Conservation (phyloP, 2,113 vertebrate species). For the Gasterosteus nipponicus region DNA sequence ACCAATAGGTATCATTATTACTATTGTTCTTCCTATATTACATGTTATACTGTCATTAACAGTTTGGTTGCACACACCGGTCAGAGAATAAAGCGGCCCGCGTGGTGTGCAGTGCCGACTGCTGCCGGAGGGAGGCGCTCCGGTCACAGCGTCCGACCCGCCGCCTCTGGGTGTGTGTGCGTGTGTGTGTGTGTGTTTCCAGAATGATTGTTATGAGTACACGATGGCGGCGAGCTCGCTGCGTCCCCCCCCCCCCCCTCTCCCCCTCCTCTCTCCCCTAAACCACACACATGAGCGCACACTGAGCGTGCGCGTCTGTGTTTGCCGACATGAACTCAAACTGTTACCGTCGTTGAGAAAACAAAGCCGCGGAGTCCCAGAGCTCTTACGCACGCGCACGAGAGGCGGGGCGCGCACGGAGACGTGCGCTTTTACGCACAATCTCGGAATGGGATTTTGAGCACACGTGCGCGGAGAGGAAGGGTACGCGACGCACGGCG, state of each 20-base stretch:
- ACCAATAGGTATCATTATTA: not conserved
- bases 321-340: slow-evolving; percentile 71
- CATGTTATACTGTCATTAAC: not conserved
- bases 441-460: slow-evolving; percentile 19
- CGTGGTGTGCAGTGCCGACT: slow-evolving; percentile 2
- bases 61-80: not conserved
- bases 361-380: slow-evolving; percentile 56
- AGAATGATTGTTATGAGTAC: slow-evolving; percentile 45
- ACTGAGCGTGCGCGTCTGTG: slow-evolving; percentile 43
- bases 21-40: not conserved
- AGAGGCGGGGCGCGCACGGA: not conserved
- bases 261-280: not conserved
- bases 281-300: slow-evolving; percentile 17
- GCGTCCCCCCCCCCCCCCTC: not conserved
- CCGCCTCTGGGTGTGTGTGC: not conserved
- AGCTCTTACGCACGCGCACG: slow-evolving; percentile 47
- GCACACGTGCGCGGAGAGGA: slow-evolving; percentile 3
- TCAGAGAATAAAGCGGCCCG: not conserved
- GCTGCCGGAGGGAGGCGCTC: slow-evolving; percentile 51
- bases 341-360: slow-evolving; percentile 60
- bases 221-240: slow-evolving; percentile 37
- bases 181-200: slow-evolving; percentile 14
- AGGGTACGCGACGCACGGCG: not conserved
- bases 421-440: slow-evolving; percentile 47
- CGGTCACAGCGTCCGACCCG: slow-evolving; percentile 37